A percentile compares a stretch with the other conserved stretches of the same genome.
phyloP scores from a whole-genome alignment of 2,113 vertebrate genomes.

The Callocephalon fimbriatum region DNA sequence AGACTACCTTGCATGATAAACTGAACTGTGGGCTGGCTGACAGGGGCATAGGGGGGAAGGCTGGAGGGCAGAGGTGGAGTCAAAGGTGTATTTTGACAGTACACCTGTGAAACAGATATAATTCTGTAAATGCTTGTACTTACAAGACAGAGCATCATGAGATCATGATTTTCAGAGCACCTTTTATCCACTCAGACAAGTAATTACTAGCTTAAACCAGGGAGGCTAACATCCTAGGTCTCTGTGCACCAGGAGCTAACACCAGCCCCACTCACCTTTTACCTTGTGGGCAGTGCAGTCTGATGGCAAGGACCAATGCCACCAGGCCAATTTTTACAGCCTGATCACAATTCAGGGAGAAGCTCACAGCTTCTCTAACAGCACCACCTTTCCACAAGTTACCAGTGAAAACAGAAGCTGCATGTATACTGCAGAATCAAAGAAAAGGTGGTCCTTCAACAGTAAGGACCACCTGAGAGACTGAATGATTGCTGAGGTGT shows the following conservation, averaged over 20 bases:
- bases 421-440: background rate
- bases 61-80: constrained; percentile 50
- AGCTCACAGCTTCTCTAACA: background rate
- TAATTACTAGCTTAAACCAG: background rate
- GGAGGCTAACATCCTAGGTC: background rate
- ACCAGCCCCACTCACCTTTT: background rate
- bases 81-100: constrained; percentile 64
- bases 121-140: background rate
- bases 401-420: background rate
- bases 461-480: background rate
- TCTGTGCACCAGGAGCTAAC: background rate
- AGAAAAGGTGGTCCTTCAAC: background rate
- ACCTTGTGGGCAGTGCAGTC: background rate
- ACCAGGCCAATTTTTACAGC: background rate
- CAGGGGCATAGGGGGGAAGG: constrained; percentile 50
- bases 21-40: constrained; percentile 76
- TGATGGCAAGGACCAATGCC: background rate
- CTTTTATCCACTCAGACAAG: background rate
- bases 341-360: background rate
- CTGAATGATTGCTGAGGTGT: background rate
- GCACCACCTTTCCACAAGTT: background rate
- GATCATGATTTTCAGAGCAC: background rate
- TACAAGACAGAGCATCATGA: background rate
- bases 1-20: constrained; percentile 76
- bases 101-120: constrained; percentile 51